Base-by-base conservation (phyloP, 2,113 vertebrate species). In the Prionailurus bengalensis region DNA sequence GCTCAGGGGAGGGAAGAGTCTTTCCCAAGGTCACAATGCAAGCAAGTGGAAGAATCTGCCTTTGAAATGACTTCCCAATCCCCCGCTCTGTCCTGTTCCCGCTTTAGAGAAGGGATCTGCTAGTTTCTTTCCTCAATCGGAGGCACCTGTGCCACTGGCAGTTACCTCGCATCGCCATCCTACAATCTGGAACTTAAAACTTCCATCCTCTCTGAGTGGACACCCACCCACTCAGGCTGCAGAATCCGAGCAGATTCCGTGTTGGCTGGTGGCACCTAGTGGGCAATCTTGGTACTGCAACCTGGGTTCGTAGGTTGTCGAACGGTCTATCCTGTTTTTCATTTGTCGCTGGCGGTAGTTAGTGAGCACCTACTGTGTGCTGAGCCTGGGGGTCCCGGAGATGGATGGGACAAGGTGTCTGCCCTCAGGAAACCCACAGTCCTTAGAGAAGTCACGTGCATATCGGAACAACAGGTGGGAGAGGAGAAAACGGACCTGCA, bases 241-340 rank as follows among this genome's bases (percentile, higher is more conserved):
- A 2, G 78, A 53, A 36, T 10, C 48, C 0, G 1, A 29, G 29
- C 21, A 21, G 58, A 96, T 95, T 58, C 23, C 51, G 3, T 78
- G 92, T 89, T 91, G 70, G 48, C 89, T 9, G 71, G 95, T 33
- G 94, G 25, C 97, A 55, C 85, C 85, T 95, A 89, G 45, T 94
- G 97, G 66, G 42, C 53, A 42, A 1, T 0, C 1, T 0, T 93
- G 83, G 71, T 68, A 85, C 86, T 96, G 82, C 94, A 63, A 0
- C 3, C 19, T 14, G 31, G 9, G 14, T 53, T 84, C 55, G 0
- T 16, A 4, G 53, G 1, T 45, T 45, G 29, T 29, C 78, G 45
- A 91, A 23, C 17, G 58, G 36, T 88, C 87, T 48, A 17, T 15
- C 29, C 7, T 3, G 5, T 36, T 94, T 25, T 36, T 74, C 6